phyloP scores from a whole-genome alignment of 2,113 vertebrate species.

The Macroglossus sobrinus region DNA sequence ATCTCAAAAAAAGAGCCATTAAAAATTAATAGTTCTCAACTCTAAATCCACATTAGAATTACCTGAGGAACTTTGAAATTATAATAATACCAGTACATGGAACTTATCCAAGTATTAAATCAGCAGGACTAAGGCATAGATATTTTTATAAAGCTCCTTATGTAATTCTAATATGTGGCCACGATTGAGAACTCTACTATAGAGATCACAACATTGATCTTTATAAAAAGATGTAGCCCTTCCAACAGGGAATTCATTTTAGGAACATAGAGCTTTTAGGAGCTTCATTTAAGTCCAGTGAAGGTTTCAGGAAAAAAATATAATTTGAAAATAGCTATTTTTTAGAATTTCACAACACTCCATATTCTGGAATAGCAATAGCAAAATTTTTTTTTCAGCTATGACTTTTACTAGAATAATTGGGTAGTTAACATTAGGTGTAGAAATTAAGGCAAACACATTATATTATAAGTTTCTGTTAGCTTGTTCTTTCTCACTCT shows the following conservation, averaged over 20 bases:
- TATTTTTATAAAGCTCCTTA: neutral
- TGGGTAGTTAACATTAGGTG: neutral
- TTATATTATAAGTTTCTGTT: neutral
- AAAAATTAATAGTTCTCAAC: conserved; percentile 1
- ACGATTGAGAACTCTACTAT: neutral
- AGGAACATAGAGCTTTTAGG: neutral
- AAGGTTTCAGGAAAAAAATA: neutral
- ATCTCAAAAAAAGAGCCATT: neutral
- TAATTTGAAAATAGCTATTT: neutral
- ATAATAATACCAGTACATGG: neutral
- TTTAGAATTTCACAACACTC: conserved; percentile 18
- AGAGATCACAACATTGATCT: neutral
- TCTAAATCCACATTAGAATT: neutral
- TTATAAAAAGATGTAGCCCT: neutral
- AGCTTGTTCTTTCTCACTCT: neutral
- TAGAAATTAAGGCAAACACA: neutral
- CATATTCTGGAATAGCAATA: neutral
- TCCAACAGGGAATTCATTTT: neutral
- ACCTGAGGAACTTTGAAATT: neutral
- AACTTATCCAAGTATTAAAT: neutral
- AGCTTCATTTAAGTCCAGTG: neutral
- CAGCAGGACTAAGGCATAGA: neutral
- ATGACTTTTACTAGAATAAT: conserved; percentile 1
- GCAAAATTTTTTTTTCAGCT: conserved; percentile 42
- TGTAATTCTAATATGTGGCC: neutral